Percentiles rank a stretch among this genome's conserved stretches.
Evolutionary conservation across 2,888 invertebrate genomes (phyloP).

Genomic region (Agriotes lineatus): DNA sequence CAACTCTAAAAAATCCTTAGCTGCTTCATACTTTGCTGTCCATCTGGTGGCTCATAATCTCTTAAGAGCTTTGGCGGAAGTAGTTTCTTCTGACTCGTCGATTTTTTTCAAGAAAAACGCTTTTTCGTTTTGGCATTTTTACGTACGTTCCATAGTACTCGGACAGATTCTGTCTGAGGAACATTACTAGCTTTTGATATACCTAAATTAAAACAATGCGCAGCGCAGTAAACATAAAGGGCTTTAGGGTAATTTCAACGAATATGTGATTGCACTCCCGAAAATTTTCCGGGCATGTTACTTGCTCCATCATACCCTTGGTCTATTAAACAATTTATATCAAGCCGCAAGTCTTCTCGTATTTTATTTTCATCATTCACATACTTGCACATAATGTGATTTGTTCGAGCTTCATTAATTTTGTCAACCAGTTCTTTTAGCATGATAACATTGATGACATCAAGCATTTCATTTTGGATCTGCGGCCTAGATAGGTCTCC

Average conservation of each 20-base stretch:
- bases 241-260: constrained; percentile 3
- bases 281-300: constrained; percentile 8
- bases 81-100: constrained; percentile 5
- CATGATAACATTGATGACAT: no score
- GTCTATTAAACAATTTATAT: constrained; percentile 1
- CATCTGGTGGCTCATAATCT: constrained; percentile 1
- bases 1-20: constrained; percentile 1
- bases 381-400: neutral
- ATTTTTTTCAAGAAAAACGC: neutral
- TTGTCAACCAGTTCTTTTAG: neutral
- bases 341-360: constrained; percentile 4
- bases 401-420: no score
- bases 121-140: neutral
- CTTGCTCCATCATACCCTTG: constrained; percentile 14
- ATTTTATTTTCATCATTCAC: no score
- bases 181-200: no score
- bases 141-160: constrained; percentile 4
- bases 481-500: no score
- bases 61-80: constrained; percentile 1
- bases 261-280: constrained; percentile 11
- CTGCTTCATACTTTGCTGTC: constrained; percentile 8
- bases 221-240: no score
- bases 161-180: neutral
- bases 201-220: no score
- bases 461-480: no score